Percentiles rank a stretch among this genome's conserved stretches.
Conservation (phyloP, 2,888 invertebrate genomes). For the Macrosiphum euphorbiae region DNA sequence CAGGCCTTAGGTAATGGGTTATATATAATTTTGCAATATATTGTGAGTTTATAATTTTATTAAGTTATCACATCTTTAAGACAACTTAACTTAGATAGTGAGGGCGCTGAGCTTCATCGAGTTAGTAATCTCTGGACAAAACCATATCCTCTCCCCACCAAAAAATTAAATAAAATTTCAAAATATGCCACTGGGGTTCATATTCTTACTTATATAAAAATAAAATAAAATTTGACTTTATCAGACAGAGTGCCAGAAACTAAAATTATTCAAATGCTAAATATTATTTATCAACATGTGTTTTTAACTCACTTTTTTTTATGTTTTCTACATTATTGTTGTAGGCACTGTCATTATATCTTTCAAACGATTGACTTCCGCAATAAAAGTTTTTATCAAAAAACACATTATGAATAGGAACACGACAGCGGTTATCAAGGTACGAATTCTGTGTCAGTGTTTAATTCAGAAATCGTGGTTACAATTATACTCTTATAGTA, state of each 20-base stretch:
- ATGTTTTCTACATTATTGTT: background rate
- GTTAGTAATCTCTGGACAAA: background rate
- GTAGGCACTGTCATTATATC: background rate
- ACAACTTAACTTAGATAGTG: background rate
- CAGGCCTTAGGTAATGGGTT: background rate
- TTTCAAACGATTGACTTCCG: background rate
- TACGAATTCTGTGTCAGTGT: background rate
- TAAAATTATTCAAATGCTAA: background rate
- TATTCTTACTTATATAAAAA: background rate
- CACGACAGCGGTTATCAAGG: background rate
- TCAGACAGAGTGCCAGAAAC: background rate
- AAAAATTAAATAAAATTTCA: background rate
- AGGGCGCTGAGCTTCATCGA: background rate
- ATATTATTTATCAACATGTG: background rate
- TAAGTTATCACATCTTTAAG: background rate
- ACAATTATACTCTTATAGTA: background rate
- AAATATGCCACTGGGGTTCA: background rate
- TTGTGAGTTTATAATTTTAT: background rate
- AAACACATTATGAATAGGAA: background rate
- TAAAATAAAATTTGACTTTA: background rate
- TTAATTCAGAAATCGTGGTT: background rate
- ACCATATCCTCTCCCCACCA: background rate
- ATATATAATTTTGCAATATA: background rate
- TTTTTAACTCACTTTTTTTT: background rate
- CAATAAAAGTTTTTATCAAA: background rate